Evolutionary conservation across 2,797 vertebrate genomes (phyloP), one percentile per base, ranked within the genome.

Genomic region (Anabacerthia variegaticeps): DNA sequence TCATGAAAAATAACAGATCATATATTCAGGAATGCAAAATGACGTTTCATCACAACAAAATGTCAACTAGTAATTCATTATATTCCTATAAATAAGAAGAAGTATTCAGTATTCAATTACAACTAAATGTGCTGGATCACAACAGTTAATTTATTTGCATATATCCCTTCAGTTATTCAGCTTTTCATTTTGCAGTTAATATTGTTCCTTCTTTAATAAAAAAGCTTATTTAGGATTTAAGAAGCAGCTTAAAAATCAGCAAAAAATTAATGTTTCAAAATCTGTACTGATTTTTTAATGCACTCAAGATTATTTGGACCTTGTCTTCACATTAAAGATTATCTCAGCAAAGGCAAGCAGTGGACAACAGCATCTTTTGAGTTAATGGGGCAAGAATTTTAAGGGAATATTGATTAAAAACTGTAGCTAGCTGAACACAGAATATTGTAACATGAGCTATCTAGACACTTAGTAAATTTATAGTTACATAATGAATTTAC

Each of bases 1-100:
- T 92, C 56, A 23, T 89, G 88, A 83, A 93, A 95, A 95, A 86
- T 78, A 94, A 86, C 76, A 90, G 67, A 63, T 92, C 73, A 88
- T 81, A 74, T 75, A 78, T 37, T 77, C 69, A 88, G 76, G 28
- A 73, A 77, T 77, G 76, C 56, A 95, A 93, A 92, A 37, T 92
- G 73, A 79, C 0, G 0, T 84, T 81, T 94, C 78, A 91, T 89
- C 86, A 93, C 62, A 96, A 95, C 63, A 92, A 89, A 93, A 76
- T 79, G 63, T 76, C 66, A 65, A 43, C 78, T 82, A 81, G 46
- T 68, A 67, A 93, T 93, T 96, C 80, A 61, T 89, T 90, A 61
- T 58, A 49, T 87, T 81, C 67, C 39, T 79, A 69, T 71, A 96
- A 96, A 94, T 75, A 69, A 78, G 39, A 93, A 84, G 65, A 85